Evolutionary conservation across 2,888 invertebrate species (phyloP).

Genomic region (Buathra laborator): DNA sequence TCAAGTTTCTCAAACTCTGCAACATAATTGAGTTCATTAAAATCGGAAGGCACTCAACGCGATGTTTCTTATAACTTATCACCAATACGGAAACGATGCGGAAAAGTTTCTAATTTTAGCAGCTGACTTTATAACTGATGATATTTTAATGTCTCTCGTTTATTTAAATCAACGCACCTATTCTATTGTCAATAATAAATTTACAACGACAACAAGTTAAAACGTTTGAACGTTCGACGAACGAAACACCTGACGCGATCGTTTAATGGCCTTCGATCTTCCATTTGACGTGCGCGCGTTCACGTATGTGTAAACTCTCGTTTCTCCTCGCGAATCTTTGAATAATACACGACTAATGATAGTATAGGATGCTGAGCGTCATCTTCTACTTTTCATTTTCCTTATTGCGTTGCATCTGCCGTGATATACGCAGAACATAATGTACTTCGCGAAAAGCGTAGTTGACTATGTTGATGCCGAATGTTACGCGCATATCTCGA

Average conservation of each 20-base stretch:
- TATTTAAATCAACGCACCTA: no score
- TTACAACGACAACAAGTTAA: no score
- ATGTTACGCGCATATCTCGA: background rate
- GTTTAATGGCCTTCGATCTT: background rate
- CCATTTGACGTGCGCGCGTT: background rate
- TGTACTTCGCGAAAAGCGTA: background rate
- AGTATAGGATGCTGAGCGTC: background rate
- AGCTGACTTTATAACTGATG: no score
- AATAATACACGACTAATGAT: slow-evolving; percentile 34
- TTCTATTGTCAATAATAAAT: no score
- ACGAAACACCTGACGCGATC: background rate
- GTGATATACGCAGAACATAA: background rate
- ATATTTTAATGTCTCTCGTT: no score
- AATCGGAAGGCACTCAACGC: no score
- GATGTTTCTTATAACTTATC: no score
- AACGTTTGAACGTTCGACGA: background rate
- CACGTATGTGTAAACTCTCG: background rate
- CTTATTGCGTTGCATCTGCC: background rate
- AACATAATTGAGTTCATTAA: no score
- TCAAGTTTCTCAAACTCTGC: no score
- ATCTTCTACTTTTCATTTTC: background rate
- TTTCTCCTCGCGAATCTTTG: slow-evolving; percentile 8
- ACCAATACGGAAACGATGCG: no score
- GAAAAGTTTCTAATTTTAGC: no score
- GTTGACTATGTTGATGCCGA: background rate